Evolutionary conservation across 2,888 invertebrate genomes (phyloP).

Genomic region (Ctenicera cuprea): DNA sequence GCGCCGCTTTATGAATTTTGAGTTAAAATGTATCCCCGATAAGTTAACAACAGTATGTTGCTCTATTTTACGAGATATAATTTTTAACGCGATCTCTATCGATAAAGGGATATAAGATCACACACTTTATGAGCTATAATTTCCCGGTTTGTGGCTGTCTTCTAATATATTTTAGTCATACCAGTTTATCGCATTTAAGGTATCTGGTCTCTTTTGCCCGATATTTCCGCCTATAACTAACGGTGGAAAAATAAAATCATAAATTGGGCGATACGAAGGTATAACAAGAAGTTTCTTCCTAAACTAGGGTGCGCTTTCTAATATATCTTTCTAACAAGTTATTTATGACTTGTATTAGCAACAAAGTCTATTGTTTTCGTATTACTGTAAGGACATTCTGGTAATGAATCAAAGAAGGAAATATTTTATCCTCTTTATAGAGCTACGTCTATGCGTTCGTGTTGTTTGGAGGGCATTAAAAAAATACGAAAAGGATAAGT

Average conservation of each 20-base stretch:
- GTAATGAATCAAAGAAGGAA: too few species aligned
- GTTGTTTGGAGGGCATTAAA: too few species aligned
- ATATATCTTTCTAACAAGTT: constrained; percentile 21
- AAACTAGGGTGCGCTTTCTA: constrained; percentile 7
- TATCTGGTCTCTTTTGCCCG: constrained; percentile 12
- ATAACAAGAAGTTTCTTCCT: constrained; percentile 10
- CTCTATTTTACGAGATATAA: constrained; percentile 45
- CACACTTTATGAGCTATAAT: constrained; percentile 49
- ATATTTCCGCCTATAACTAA: constrained; percentile 31
- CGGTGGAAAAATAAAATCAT: constrained; percentile 25
- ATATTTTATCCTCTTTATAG: too few species aligned
- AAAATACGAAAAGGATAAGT: too few species aligned
- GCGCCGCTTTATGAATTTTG: constrained; percentile 42
- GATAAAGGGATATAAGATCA: constrained; percentile 47
- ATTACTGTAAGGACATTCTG: neutral
- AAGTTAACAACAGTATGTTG: constrained; percentile 41
- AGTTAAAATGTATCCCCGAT: constrained; percentile 44
- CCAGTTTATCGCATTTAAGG: constrained; percentile 47
- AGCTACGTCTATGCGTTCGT: too few species aligned
- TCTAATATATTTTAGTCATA: constrained; percentile 41
- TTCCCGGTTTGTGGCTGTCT: constrained; percentile 37
- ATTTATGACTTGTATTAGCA: constrained; percentile 3
- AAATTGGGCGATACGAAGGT: constrained; percentile 20
- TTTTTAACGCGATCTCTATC: constrained; percentile 47
- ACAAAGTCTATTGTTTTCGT: neutral